Conservation (phyloP, 2,113 vertebrate genomes). For the Psephotus haematonotus region DNA sequence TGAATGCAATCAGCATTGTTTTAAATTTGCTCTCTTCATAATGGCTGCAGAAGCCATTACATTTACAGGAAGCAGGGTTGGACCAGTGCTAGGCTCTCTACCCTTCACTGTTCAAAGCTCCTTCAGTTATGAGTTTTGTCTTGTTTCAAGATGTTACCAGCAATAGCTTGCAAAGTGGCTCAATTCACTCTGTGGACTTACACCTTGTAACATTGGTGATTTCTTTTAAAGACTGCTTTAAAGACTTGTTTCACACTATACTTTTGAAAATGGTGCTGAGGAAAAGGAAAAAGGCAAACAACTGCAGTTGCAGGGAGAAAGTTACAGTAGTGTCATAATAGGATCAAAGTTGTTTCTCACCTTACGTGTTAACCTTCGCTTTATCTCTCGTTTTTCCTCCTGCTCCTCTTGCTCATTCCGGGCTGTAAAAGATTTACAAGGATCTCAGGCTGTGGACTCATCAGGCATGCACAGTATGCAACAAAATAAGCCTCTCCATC, state of each 20-base stretch:
- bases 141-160: background rate
- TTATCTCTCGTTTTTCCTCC: conserved; percentile 98
- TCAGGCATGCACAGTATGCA: background rate
- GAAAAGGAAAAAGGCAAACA: background rate
- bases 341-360: conserved; percentile 73
- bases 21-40: background rate
- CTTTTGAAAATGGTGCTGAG: background rate
- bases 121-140: background rate
- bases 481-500: background rate
- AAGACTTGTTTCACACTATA: background rate
- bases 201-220: background rate
- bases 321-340: background rate
- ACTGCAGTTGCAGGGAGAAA: background rate
- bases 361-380: conserved; percentile 92
- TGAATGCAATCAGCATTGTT: background rate
- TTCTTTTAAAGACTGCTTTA: background rate
- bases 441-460: conserved; percentile 19
- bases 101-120: background rate
- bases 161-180: background rate
- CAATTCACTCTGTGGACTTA: background rate
- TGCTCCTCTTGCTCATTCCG: conserved; percentile 97
- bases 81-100: background rate
- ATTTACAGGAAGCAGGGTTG: background rate
- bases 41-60: background rate
- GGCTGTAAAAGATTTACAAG: conserved; percentile 80